Base-by-base conservation (phyloP, 2,888 invertebrate species). In the Pecten maximus region DNA sequence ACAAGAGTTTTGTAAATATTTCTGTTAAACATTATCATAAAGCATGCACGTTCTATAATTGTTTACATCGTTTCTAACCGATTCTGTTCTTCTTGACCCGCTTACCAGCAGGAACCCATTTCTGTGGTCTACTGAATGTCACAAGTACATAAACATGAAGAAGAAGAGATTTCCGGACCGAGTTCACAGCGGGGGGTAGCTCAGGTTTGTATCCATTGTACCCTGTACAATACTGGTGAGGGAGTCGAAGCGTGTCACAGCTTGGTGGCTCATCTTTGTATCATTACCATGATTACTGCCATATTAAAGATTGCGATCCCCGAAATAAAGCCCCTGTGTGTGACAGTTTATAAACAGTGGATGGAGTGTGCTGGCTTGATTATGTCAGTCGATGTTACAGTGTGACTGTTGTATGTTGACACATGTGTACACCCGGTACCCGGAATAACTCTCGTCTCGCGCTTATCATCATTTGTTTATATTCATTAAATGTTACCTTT, bases 261-360 rank as follows among this genome's bases (percentile, higher is more conserved):
- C 28, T 74, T 74, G 74, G 74, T 28, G 28, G 74, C 74, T 74
- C 74, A 74, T 74, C 74, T 74, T 74, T 74, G 35, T 74, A 74
- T 74, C 74, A 74, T 74, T 74, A 74, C 74, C 28, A 10, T 74
- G 74, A 74, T 74, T 74, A 74, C 74, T 74, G 74, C 74, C 74
- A 74, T 35, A 74, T 74, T 74, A 74, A 74, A 74, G 74, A 35
- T 35, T 74, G 12, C 12, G 35, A 35, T 35, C 74, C 74, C 74
- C 35, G 16, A 74, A 74, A 74, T 74, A 74, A 74, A 35, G 2
- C 28, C 74, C 35, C 35, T 74, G 74, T 74, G 74, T 74, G 74
- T 74, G 28, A 35, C 74, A 74, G 74, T 74, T 74, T 35, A 35
- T 28, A 74, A 74, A 74, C 35, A 1, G 35, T 28, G 0, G 74